Percentiles rank a stretch among this genome's conserved stretches.
These are phyloP conservation scores for Seira sanloemensis DNA, from an alignment of 2,888 invertebrate species.

Conservation along the genomic window DNA sequence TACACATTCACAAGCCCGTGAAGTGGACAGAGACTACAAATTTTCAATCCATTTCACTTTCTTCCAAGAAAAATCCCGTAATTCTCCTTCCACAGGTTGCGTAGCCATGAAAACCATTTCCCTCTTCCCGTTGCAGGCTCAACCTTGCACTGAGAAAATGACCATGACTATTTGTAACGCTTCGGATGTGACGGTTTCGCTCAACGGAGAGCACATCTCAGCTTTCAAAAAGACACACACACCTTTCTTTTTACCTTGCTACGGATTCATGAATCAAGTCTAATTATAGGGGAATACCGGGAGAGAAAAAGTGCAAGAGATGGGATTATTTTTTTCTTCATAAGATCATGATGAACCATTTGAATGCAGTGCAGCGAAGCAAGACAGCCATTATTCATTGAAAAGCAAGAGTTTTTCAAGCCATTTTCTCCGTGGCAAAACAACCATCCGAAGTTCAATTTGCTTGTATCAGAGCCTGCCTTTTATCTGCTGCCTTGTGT, in stretches of 20 bases:
- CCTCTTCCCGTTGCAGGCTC: background rate
- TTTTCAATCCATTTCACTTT: slow-evolving; percentile 32
- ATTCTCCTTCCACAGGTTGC: slow-evolving; percentile 20
- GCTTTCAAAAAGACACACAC: too few relatives aligned
- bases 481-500: slow-evolving; percentile 1
- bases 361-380: slow-evolving; percentile 32
- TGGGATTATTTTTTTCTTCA: background rate
- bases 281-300: slow-evolving; percentile 60
- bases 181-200: background rate
- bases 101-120: too few relatives aligned
- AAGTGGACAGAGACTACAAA: too few relatives aligned
- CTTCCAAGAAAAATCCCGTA: slow-evolving; percentile 53
- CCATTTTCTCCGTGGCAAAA: background rate
- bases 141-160: slow-evolving; percentile 11
- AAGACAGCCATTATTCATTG: background rate
- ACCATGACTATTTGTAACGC: background rate
- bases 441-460: background rate
- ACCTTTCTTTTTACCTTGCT: background rate
- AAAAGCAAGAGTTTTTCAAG: background rate
- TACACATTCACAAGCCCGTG: background rate
- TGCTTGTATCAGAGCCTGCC: slow-evolving; percentile 2
- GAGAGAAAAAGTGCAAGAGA: slow-evolving; percentile 10
- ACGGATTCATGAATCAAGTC: too few relatives aligned
- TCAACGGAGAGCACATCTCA: slow-evolving; percentile 4
- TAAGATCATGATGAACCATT: background rate